Evolutionary conservation across 2,888 invertebrate species (phyloP).

Genomic region (Axea sp.): DNA sequence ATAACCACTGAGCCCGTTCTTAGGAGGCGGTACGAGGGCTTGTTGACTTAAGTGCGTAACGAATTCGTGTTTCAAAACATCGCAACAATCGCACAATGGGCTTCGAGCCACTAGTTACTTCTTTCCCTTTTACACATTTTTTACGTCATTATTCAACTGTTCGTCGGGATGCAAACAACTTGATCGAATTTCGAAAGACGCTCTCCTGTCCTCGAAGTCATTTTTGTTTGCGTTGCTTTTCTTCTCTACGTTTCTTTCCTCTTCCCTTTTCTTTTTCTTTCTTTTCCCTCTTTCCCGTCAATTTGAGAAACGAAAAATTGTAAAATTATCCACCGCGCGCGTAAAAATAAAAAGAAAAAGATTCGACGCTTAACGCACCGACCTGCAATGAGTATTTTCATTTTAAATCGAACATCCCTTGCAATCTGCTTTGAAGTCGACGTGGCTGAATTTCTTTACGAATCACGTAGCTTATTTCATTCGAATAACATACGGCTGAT

Average conservation of each 20-base stretch:
- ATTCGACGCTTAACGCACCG: too few relatives aligned
- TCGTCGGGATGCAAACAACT: background rate
- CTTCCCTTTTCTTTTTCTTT: too few relatives aligned
- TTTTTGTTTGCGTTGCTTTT: too few relatives aligned
- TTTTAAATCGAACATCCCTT: slow-evolving; percentile 1
- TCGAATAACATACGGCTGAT: background rate
- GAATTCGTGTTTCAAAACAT: slow-evolving; percentile 76
- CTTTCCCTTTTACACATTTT: slow-evolving; percentile 12
- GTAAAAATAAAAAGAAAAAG: background rate
- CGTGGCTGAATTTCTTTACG: slow-evolving; percentile 14
- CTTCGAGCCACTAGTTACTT: slow-evolving; percentile 23
- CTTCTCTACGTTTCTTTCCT: too few relatives aligned
- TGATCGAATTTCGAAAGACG: too few relatives aligned
- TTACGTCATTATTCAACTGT: slow-evolving; percentile 5
- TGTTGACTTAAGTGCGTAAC: slow-evolving; percentile 79
- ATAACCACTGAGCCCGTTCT: slow-evolving; percentile 65
- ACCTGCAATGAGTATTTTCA: background rate
- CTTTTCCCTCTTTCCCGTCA: too few relatives aligned
- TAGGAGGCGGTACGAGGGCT: slow-evolving; percentile 64
- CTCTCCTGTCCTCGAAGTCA: too few relatives aligned
- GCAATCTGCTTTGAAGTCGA: slow-evolving; percentile 8
- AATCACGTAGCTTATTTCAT: slow-evolving; percentile 6
- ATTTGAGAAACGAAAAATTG: too few relatives aligned
- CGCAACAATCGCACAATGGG: slow-evolving; percentile 27
- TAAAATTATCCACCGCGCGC: too few relatives aligned